Base-by-base conservation (phyloP, 2,888 invertebrate genomes). In the Archaeoteleia sp. region DNA sequence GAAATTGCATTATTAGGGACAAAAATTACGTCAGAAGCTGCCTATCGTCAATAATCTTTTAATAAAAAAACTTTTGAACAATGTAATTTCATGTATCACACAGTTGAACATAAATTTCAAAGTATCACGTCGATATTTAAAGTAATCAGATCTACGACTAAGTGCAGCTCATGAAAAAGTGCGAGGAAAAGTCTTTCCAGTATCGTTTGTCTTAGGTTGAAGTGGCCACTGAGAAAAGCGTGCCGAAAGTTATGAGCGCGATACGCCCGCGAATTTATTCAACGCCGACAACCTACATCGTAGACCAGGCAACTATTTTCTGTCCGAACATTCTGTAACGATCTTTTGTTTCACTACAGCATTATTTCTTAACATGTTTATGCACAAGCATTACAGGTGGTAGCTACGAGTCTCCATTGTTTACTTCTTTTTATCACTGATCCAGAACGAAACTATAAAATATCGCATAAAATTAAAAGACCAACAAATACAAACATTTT, bases 351-450 rank as follows among this genome's bases (percentile, higher is more conserved):
- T 51, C 17, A 13, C 55, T 30, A 8, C 14, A 45, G 45, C 46
- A 49, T 61, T 67, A 67, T 55, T 61, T 67, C 67, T 60, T 51
- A 15, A 25, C 54, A 54, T 60, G 49, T 67, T 55, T 55, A 67
- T 67, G 67, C 53, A 43, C 60, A 40, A 49, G 58, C 48, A 51
- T 67, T 67, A 49, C 58, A 60, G 54, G 45, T 23, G 54, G 53
- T 48, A 58, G 66, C 57, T 58, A 66, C 54, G 42, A 54, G 29
- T 58, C 34, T 23, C 57, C 35, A 66, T 66, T 66, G 66, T 66
- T 25, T 32, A 35, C 46, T 23, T 23, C 37, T 58, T 46, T 58
- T 58, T 58, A 46, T 45, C 30, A 17, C 32, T 32, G 53, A 51
- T 65, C 35, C 55, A 39, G 17, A 35, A 39, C 15, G 46, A 65